Conservation (phyloP, 2,113 vertebrate genomes). For the Nycticorax nycticorax region DNA sequence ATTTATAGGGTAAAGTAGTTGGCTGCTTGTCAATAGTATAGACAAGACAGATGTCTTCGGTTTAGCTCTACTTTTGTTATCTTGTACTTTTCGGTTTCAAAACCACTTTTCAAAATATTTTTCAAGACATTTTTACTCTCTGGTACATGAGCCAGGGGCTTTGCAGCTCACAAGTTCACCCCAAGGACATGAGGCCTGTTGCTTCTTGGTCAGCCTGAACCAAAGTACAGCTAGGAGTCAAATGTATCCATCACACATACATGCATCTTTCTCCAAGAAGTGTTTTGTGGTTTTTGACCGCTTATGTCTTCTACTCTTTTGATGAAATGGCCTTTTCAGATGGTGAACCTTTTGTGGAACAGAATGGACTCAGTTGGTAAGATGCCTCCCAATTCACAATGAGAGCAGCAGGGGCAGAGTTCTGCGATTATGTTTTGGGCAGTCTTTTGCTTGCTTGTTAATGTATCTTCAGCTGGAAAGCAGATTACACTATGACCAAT, state of each 20-base stretch:
- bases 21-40: neutral
- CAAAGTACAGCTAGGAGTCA: neutral
- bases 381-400: neutral
- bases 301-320: neutral
- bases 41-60: neutral
- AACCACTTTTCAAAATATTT: neutral
- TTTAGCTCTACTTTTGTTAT: neutral
- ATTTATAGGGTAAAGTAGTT: neutral
- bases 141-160: neutral
- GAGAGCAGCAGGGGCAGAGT: neutral
- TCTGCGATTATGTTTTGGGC: neutral
- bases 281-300: neutral
- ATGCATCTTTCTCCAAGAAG: neutral
- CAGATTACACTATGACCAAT: neutral
- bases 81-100: neutral
- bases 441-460: neutral
- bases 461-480: neutral
- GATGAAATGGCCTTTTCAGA: neutral
- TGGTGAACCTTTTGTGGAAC: neutral
- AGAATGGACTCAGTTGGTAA: neutral
- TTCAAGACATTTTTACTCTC: neutral
- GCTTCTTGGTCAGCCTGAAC: neutral
- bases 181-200: neutral
- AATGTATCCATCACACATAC: neutral
- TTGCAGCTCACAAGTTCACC: neutral